phyloP scores from a whole-genome alignment of 2,888 invertebrate genomes.

The Adelognathus sp. region DNA sequence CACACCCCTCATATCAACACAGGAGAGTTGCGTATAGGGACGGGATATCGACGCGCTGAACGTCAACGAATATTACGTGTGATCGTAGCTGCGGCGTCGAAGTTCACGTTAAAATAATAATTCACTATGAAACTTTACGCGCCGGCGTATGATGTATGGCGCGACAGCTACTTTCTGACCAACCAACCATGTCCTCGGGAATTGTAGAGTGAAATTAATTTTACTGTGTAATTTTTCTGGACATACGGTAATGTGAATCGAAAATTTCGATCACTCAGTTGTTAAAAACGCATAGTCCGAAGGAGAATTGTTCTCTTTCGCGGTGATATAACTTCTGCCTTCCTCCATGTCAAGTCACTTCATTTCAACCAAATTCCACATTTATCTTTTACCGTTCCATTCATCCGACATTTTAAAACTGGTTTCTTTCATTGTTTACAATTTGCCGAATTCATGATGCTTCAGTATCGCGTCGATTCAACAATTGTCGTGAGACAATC shows the following conservation, averaged over 20 bases:
- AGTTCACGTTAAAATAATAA: constrained; percentile 28
- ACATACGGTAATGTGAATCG: neutral
- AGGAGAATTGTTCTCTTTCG: neutral
- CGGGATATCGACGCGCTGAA: constrained; percentile 79
- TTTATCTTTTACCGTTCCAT: neutral
- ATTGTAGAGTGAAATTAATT: neutral
- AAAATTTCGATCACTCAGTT: neutral
- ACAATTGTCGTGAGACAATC: neutral
- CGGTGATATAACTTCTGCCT: neutral
- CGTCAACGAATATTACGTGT: constrained; percentile 80
- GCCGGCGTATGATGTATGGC: constrained; percentile 1
- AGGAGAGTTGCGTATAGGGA: constrained; percentile 80
- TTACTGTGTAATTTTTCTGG: neutral
- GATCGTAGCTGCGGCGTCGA: constrained; percentile 72
- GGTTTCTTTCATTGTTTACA: constrained; percentile 1
- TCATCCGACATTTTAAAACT: neutral
- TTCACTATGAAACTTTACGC: neutral
- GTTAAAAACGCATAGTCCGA: neutral
- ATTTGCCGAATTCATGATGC: neutral
- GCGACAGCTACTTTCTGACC: neutral
- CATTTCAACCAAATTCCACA: neutral
- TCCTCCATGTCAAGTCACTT: constrained; percentile 18
- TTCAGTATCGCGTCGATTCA: neutral
- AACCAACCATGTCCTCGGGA: constrained; percentile 5
- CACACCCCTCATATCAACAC: constrained; percentile 78